Evolutionary conservation across 2,797 vertebrate genomes (phyloP), one percentile per base, ranked within the genome.

Genomic region (Lophius americanus): DNA sequence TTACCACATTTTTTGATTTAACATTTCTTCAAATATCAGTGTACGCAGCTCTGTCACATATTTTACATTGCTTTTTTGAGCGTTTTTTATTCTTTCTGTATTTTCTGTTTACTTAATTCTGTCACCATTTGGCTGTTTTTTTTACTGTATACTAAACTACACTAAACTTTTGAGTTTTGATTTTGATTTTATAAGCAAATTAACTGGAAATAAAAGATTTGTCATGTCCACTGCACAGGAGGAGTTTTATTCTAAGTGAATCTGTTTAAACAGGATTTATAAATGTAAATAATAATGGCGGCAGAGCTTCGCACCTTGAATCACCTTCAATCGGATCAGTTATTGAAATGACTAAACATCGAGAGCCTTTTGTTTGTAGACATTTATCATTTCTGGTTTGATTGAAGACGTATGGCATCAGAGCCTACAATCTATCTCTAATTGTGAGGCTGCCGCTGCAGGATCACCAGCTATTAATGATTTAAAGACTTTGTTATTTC

Each of bases 401-500:
- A 32, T 36, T 50, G 6, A 58, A 58, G 50, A 43, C 33, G 60
- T 61, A 14, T 14, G 51, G 23, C 23, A 23, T 23, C 23, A 1
- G 23, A 23, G 23, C 23, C 23, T 23, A 23, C 23, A 23, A 23
- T 23, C 23, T 23, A 36, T 52, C 55, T 74, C 50, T 56, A 14
- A 47, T 49, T 70, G 55, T 73, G 14, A 44, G 32, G 4, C 41
- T 57, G 11, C 39, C 49, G 9, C 55, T 23, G 50, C 56, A 55
- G 41, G 65, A 61, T 70, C 44, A 58, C 67, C n/a, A 60, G 41
- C 23, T 36, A 72, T 75, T 54, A 72, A 72, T 64, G 51, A 80
- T 77, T 79, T 72, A 72, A 66, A 72, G 44, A 38, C 57, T 52
- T 35, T 42, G 44, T 68, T 9, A 79, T 71, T 76, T 70, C 39